phyloP scores from a whole-genome alignment of 2,113 vertebrate genomes.

The Copsychus sechellarum region DNA sequence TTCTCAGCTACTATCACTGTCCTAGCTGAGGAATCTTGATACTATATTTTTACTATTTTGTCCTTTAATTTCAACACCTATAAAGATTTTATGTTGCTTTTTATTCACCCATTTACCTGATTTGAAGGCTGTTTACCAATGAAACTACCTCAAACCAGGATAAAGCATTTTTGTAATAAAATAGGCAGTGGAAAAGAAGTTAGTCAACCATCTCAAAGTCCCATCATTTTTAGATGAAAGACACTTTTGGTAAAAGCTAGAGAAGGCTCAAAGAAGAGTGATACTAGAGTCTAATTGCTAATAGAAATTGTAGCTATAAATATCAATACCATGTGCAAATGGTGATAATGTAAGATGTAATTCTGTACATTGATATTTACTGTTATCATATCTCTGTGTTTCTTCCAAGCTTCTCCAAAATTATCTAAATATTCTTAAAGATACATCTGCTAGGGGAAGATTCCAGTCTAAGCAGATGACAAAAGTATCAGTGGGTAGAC shows the following conservation, averaged over 20 bases:
- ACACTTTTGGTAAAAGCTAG: neutral
- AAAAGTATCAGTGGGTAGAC: neutral
- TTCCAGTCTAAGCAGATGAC: neutral
- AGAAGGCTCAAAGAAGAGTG: neutral
- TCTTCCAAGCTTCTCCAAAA: neutral
- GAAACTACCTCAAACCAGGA: neutral
- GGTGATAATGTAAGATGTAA: neutral
- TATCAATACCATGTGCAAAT: neutral
- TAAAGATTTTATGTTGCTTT: neutral
- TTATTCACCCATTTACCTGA: neutral
- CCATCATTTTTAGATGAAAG: neutral
- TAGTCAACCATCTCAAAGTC: neutral
- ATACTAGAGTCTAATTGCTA: neutral
- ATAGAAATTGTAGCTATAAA: neutral
- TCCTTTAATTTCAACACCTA: neutral
- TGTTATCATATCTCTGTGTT: neutral
- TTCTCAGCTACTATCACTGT: neutral
- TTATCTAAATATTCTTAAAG: neutral
- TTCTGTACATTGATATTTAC: neutral
- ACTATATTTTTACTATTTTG: neutral
- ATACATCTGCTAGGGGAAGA: neutral
- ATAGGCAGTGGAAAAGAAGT: neutral
- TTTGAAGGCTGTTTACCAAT: neutral
- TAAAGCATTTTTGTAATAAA: neutral
- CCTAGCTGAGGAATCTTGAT: neutral